Evolutionary conservation across 2,888 invertebrate genomes (phyloP), one percentile per base, ranked within the genome.

Genomic region (Drosophila ustulata): DNA sequence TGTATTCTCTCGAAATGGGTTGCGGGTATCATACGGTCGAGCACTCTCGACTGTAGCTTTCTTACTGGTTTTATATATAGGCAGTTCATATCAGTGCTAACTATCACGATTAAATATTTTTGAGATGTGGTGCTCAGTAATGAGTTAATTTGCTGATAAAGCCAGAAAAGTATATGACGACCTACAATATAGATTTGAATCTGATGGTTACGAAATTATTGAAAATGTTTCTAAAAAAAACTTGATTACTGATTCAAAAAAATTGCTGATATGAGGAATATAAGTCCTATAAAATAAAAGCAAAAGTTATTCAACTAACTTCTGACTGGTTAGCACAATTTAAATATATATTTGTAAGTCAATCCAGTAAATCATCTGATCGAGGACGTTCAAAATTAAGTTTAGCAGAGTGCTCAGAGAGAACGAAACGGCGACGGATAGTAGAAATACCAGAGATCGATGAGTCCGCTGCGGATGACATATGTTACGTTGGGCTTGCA

Each of bases 401-500:
- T 59, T 30, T 55, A 25, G 53, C 39, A 45, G 67, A 58, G 49
- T 63, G 67, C 39, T 61, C 56, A 50, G 51, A 56, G 23, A 65
- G 56, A 62, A 62, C 70, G 7, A 64, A 69, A 56, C 56, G 59
- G 32, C 59, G 64, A 56, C 46, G 52, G 56, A 61, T 56, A 61
- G 65, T 53, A 51, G 45, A 59, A 45, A 37, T 52, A 56, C 28
- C 61, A 51, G 46, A 66, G 41, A n/a, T 63, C 34, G 26, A 65
- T 62, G 37, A 49, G 45, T 68, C 62, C 4, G 71, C 61, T 61
- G 64, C 64, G 43, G 51, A 59, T 61, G 61, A 58, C 45, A 41
- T 18, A 18, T 18, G 18, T 18, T 71, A 49, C 55, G 63, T 26
- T 63, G n/a, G 43, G 63, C 41, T 63, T 53, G 39, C 37, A 53